Evolutionary conservation across 1,140 invertebrate genomes (phyloP).

Genomic region (Papilio polytes): DNA sequence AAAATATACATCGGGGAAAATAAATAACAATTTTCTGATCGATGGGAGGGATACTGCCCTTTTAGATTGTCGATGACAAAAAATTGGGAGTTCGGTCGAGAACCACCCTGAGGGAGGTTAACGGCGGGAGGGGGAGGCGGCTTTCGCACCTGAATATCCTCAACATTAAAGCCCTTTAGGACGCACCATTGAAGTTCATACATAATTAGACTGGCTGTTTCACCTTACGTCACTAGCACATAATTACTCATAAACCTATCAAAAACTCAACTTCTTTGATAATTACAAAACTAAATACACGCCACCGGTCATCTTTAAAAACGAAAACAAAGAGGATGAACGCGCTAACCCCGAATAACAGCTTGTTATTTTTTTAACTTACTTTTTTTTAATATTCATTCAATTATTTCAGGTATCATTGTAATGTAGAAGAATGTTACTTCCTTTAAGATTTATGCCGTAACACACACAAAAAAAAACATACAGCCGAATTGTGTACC

Average conservation of each 20-base stretch:
- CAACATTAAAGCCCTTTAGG: background rate
- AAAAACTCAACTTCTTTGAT: background rate
- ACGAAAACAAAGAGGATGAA: no score
- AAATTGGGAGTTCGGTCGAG: background rate
- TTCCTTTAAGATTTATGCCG: no score
- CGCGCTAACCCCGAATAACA: no score
- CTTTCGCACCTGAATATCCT: conserved; percentile 1
- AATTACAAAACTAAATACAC: background rate
- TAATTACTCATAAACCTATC: background rate
- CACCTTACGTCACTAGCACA: background rate
- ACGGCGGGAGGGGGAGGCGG: background rate
- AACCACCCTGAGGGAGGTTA: background rate
- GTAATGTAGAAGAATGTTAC: no score
- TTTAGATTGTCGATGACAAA: conserved; percentile 12
- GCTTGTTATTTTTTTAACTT: no score
- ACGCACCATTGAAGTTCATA: conserved; percentile 11
- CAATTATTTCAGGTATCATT: no score
- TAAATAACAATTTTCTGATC: conserved; percentile 24
- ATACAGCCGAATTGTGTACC: no score
- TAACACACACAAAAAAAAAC: no score
- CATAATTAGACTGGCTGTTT: conserved; percentile 10
- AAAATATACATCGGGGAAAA: conserved; percentile 13
- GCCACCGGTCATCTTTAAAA: no score
- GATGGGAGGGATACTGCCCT: conserved; percentile 5
- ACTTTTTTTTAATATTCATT: no score